A percentile compares a stretch with the other conserved stretches of the same genome.
Conservation (phyloP, 2,113 vertebrate genomes). For the Galemys pyrenaicus region DNA sequence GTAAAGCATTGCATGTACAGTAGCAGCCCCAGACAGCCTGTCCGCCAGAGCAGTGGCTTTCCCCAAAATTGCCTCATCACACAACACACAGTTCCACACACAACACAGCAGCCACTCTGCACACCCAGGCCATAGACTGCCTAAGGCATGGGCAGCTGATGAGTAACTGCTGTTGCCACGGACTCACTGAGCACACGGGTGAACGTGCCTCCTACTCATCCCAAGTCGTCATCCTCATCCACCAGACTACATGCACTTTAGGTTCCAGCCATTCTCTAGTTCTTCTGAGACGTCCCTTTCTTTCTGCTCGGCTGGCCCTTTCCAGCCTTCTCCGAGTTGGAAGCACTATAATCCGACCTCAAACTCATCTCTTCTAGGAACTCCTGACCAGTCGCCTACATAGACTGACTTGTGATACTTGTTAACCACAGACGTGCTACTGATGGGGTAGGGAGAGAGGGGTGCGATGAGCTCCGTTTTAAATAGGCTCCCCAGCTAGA, state of each 20-base stretch:
- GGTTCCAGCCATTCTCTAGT: not conserved
- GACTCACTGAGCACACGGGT: not conserved
- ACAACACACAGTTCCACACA: not conserved
- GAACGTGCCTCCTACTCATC: not conserved
- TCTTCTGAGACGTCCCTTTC: not conserved
- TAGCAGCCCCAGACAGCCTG: too few species aligned
- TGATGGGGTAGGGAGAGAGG: not conserved
- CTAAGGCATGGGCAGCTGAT: not conserved
- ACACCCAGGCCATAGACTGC: too few species aligned
- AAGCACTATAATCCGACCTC: not conserved
- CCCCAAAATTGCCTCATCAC: not conserved
- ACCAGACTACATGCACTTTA: not conserved
- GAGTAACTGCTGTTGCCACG: not conserved
- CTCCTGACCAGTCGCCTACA: not conserved
- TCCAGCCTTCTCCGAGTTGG: not conserved
- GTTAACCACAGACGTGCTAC: too few species aligned
- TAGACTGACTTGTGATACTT: not conserved
- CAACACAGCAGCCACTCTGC: not conserved
- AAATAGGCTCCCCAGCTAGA: not conserved
- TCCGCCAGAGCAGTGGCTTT: not conserved
- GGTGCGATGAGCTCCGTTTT: not conserved
- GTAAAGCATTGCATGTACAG: not conserved
- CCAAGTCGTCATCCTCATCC: not conserved
- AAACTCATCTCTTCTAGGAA: not conserved
- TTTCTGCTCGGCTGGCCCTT: not conserved